Base-by-base conservation (phyloP, 2,888 invertebrate genomes). In the Amphipoea oculea region DNA sequence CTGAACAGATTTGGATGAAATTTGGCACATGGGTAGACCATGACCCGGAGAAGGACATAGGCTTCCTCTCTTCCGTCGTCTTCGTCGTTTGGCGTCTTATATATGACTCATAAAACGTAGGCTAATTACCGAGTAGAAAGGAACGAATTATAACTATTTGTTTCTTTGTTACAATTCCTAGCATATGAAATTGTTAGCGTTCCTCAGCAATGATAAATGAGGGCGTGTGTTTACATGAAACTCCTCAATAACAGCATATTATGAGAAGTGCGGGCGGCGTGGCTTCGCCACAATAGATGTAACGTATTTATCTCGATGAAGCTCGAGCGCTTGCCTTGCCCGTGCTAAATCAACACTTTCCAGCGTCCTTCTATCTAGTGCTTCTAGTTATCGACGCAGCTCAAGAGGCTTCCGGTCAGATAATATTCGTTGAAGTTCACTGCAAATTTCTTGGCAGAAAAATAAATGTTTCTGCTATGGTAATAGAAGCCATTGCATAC, bases 241-340 rank as follows among this genome's bases (percentile, higher is more conserved):
- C 60, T 83, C 40, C 67, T 78, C 68, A 76, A 76, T 83, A 77
- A 51, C 63, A 57, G 57, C 48, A 67, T 62, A 83, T 69, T 71
- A 76, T 67, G 67, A 72, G 69, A 66, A 88, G 88, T 69, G 74
- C 70, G 70, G 75, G 63, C 65, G 67, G 65, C 62, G 66, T 14
- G 63, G 68, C 66, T 76, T 81, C 40, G 66, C 72, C 74, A 69
- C 80, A 73, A 79, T 73, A 79, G 70, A 75, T 67, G 79, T 71
- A 80, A 77, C 78, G 74, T 79, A 78, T 79, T 82, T 83, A 89
- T 88, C 89, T 83, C 73, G 86, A 83, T 80, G 73, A 69, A 79
- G 73, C 81, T 85, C 67, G 67, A 75, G 77, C 67, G 81, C 42
- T 86, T 85, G 78, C 85, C 83, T 85, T 89, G 88, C 79, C 79